Evolutionary conservation across 2,113 vertebrate genomes (phyloP), one percentile per base, ranked within the genome.

Genomic region (Erinaceus europaeus): DNA sequence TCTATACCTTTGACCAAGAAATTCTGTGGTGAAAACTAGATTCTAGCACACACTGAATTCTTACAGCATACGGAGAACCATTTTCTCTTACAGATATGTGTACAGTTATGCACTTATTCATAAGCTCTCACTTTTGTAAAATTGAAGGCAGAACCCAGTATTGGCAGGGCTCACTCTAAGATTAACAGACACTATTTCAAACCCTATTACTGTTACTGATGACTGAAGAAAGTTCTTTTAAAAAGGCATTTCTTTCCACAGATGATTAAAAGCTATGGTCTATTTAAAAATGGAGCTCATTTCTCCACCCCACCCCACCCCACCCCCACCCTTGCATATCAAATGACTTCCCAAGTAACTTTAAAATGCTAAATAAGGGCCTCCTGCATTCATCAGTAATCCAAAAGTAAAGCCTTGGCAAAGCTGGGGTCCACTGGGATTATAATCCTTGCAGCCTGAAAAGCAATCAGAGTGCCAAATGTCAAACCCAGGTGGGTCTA

Each of bases 371-470:
- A 44, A 44, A 90, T 92, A 92, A 92, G 79, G 48, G 76, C 46
- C 90, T 48, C 48, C 86, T 48, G 11, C 21, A 5, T 48, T 71
- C 82, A 95, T 8, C 93, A 91, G 77, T 61, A 94, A 93, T n/a
- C 86, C 82, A 77, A 20, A 11, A 61, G 53, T 67, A 92, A 94
- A 91, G 69, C 84, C 78, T 69, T 93, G 36, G 69, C 84, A 86
- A 75, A 4, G 0, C 50, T 21, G 52, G 53, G 29, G 29, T 81
- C 67, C 84, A 2, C 53, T 73, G 44, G 50, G 78, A 91, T 38
- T 74, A 32, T 15, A 48, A 80, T 18, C 72, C 57, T 15, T n/a
- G 69, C 69, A 84, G 86, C 32, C 48, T 4, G 27, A 81, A 82
- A 91, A 94, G 65, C 82, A 90, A 87, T 68, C 65, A 71, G 1